Evolutionary conservation across 2,888 invertebrate genomes (phyloP), one percentile per base, ranked within the genome.

Genomic region (Agonopterix arenella): DNA sequence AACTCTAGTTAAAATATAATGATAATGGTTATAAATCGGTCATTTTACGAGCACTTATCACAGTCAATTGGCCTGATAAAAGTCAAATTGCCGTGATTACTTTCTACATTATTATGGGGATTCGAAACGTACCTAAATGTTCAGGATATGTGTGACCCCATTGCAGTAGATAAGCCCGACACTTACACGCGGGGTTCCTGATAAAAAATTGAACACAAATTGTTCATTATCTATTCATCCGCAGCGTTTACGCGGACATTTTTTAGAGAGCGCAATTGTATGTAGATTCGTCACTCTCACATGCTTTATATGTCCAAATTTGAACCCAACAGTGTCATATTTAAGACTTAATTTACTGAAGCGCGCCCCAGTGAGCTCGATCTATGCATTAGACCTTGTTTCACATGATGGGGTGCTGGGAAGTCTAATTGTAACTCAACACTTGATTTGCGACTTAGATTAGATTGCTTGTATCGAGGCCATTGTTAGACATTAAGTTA

Each of bases 381-480:
- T 88, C 88, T 88, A 82, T 82, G 59, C 61, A 66, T 61, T 72
- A 88, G 88, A 88, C 78, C 85, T 76, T 81, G 85, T 80, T 80
- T 78, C 86, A 88, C 76, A 59, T 70, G 60, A 69, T 70, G 81
- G 80, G 81, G 75, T 68, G 76, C 71, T 8, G 10, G 53, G 45
- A 28, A 28, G 28, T 28, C 49, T 63, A 55, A 61, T 61, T 66
- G 80, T 71, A 79, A 83, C 61, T 57, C 57, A 60, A 79, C 67
- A 83, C 80, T 72, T 75, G 63, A 68, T 82, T 83, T 76, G 79
- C 77, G 72, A 76, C 63, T 60, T 74, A 81, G 70, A 76, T 71
- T 74, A 76, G 64, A 73, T 69, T 66, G 80, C 78, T 80, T 76
- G 60, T 76, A 71, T 72, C 70, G 54, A 63, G 68, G 68, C 66